Evolutionary conservation across 2,888 invertebrate genomes (phyloP).

Genomic region (Lacanobia wlatinum): DNA sequence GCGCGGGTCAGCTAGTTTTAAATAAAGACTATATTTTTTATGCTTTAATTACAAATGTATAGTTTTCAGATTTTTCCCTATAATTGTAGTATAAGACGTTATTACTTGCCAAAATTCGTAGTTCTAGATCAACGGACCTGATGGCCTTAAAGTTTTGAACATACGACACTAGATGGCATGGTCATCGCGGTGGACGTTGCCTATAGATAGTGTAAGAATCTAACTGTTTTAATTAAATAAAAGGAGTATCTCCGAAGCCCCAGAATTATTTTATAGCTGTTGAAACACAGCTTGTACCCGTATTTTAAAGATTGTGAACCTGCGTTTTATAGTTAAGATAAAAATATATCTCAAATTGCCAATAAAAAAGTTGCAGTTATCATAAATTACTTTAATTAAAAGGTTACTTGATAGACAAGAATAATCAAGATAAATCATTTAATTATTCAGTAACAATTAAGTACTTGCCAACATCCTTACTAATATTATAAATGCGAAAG

Average conservation of each 20-base stretch:
- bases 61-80: no score
- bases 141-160: no score
- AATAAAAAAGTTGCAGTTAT: slow-evolving; percentile 20
- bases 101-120: no score
- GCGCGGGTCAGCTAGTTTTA: no score
- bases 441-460: no score
- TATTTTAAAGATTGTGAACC: not conserved
- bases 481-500: no score
- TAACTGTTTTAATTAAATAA: not conserved
- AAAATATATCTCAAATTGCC: slow-evolving; percentile 17
- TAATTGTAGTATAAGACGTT: no score
- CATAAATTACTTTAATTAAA: slow-evolving; percentile 35
- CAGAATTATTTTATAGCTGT: not conserved
- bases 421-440: slow-evolving; percentile 6
- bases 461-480: no score
- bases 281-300: not conserved
- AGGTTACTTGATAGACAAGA: slow-evolving; percentile 19
- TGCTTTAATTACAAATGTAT: no score
- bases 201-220: not conserved
- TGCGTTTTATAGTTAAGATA: slow-evolving; percentile 14
- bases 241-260: not conserved
- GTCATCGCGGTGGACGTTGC: not conserved
- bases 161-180: no score
- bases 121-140: no score
- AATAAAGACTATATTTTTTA: no score